Evolutionary conservation across 2,797 vertebrate species (phyloP), one percentile per base, ranked within the genome.

Genomic region (Etheostoma nigrum): DNA sequence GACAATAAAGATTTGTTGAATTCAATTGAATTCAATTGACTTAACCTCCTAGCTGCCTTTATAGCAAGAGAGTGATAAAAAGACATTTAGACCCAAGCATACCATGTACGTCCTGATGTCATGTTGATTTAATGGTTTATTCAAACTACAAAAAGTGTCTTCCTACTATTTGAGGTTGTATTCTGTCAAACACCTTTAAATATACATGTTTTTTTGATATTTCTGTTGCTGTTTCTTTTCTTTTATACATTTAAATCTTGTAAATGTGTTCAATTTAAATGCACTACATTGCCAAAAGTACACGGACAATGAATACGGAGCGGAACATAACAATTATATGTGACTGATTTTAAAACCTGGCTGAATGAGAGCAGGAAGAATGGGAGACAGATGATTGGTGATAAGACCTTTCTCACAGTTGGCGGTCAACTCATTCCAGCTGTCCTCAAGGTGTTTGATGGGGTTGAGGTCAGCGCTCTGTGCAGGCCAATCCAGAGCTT

Each of bases 371-470:
- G 18, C 12, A 30, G 10, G 10, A 40, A 40, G 36, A 40, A 40
- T 60, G 4, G 0, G 55, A 2, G 15, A 23, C 6, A 44, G 44
- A 54, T 64, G 60, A 79, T 55, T 61, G 49, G 13, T 16, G 55
- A 65, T n/a, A 47, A 14, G 12, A 60, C 10, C 14, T 42, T 59
- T 30, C 36, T 67, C 59, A 64, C 67, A 40, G 60, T 33, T 4
- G 49, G 45, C 1, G 12, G 6, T 27, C 19, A 49, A 2, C 27
- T 23, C 47, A 53, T 66, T 19, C 62, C 66, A 58, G 23, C 57
- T 69, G 47, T 64, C 63, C 67, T 67, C 11, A 6, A 55, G n/a
- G 57, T 85, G 72, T 75, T 75, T 62, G 25, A 79, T 77, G 19
- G 23, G 44, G 14, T 74, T 58, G 2, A 59, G 15, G 16, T 44